Evolutionary conservation across 2,797 vertebrate genomes (phyloP), one percentile per base, ranked within the genome.

Genomic region (Helostoma temminkii): DNA sequence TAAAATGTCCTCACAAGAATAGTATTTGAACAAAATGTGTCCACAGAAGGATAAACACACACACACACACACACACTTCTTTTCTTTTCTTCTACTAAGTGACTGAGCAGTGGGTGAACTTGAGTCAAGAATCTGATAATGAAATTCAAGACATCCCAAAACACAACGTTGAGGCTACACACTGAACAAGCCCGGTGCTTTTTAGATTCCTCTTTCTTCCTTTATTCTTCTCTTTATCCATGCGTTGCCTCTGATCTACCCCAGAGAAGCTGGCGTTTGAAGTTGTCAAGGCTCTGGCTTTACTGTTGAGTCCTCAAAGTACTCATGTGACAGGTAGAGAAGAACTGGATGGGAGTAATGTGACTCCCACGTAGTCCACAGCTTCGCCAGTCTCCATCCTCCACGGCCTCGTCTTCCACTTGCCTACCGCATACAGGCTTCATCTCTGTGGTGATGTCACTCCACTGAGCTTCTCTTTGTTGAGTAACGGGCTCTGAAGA

Each of bases 251-350:
- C 75, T 88, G 85, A 91, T 89, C 85, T 85, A 43, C 64, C 77
- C 59, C 61, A 55, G 84, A 79, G 80, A 83, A 79, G 78, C 57
- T 67, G 78, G 10, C 74, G 73, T 92, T 91, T 91, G 86, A 92
- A 89, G 88, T 89, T 75, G 66, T 82, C 76, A 71, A 87, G 83
- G 71, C 87, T 72, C 71, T 14, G 69, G 85, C 84, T 87, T 89
- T 86, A 57, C 67, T 64, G 84, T 81, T 56, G 78, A 87, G 85
- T 88, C 86, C 85, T 91, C 84, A 83, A 86, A 91, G 89, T 77
- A 80, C 78, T 87, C 78, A 56, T 85, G 84, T 91, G 90, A 88
- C 85, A 84, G 86, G 85, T 87, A 88, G 68, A 82, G 80, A 82
- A 74, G 84, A 84, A 86, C 89, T 76, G 50, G 53, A 87, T 82